Percentiles rank a stretch among this genome's conserved stretches.
These are phyloP conservation scores for Dysidea cf. avara DNA, from an alignment of 37 sponge, comb jelly and placozoan genomes.

Conservation along the genomic window DNA sequence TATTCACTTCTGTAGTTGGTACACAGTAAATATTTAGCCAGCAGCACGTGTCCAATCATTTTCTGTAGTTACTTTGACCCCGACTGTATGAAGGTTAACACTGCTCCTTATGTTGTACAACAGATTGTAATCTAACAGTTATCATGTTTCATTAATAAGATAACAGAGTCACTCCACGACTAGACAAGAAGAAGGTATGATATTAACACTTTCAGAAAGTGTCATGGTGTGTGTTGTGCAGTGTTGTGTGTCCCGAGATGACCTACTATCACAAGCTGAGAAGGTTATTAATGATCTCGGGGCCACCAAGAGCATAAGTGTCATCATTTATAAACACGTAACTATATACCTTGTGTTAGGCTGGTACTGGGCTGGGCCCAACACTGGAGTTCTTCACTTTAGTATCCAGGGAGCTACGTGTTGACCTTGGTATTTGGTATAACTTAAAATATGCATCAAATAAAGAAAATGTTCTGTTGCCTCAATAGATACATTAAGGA, in stretches of 20 bases:
- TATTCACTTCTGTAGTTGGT: conserved; percentile 67
- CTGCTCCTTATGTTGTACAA: too few species aligned
- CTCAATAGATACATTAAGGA: too few species aligned
- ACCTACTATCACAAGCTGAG: conserved; percentile 80
- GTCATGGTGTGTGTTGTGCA: conserved; percentile 1
- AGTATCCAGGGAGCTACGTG: conserved; percentile 77
- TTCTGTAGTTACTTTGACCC: too few species aligned
- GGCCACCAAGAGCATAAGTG: conserved; percentile 62
- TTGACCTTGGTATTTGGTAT: conserved; percentile 81
- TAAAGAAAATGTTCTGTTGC: conserved; percentile 58
- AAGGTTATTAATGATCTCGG: conserved; percentile 82
- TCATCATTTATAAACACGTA: conserved; percentile 81
- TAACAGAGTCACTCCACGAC: conserved; percentile 63
- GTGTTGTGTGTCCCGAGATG: conserved; percentile 61
- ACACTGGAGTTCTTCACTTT: conserved; percentile 98
- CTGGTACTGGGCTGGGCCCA: conserved; percentile 96
- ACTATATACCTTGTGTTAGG: conserved; percentile 47
- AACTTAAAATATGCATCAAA: conserved; percentile 57
- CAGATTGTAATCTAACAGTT: conserved; percentile 80
- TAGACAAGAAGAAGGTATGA: conserved; percentile 83
- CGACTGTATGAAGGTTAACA: conserved; percentile 81
- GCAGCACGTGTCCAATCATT: too few species aligned
- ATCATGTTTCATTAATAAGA: conserved; percentile 50
- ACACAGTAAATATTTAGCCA: conserved; percentile 73
- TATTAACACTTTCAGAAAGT: not conserved